Conservation (phyloP, 2,113 vertebrate species). For the Ceratotherium simum region DNA sequence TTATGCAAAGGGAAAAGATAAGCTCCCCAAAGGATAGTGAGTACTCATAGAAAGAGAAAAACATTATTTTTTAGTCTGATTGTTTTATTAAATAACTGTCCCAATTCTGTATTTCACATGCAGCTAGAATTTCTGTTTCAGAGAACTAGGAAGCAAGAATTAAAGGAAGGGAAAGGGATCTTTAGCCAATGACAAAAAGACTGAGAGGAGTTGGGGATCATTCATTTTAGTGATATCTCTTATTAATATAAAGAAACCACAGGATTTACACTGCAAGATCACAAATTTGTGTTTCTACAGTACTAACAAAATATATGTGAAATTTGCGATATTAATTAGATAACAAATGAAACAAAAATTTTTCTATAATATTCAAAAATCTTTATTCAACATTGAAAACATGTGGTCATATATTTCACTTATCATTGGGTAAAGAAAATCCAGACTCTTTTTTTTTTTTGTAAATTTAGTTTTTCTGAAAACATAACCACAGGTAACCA, state of each 20-base stretch:
- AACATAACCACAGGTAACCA: background rate
- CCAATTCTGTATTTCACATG: background rate
- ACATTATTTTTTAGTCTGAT: background rate
- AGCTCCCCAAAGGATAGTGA: background rate
- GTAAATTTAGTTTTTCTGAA: background rate
- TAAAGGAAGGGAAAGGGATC: background rate
- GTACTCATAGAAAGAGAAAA: background rate
- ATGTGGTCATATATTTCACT: background rate
- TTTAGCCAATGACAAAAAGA: background rate
- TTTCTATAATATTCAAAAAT: background rate
- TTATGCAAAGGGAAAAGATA: background rate
- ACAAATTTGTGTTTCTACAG: background rate
- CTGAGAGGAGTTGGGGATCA: too few relatives aligned
- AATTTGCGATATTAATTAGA: background rate
- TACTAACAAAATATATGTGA: background rate
- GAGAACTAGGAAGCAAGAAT: background rate
- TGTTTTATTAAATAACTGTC: background rate
- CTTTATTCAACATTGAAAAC: background rate
- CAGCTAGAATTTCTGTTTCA: background rate
- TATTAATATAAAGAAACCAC: background rate
- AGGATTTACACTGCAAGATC: background rate
- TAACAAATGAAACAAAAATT: background rate
- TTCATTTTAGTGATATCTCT: background rate
- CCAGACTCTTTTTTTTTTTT: background rate
- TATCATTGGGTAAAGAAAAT: background rate